Conservation (phyloP, 2,888 invertebrate species). For the Scelioninae gen. 2 region DNA sequence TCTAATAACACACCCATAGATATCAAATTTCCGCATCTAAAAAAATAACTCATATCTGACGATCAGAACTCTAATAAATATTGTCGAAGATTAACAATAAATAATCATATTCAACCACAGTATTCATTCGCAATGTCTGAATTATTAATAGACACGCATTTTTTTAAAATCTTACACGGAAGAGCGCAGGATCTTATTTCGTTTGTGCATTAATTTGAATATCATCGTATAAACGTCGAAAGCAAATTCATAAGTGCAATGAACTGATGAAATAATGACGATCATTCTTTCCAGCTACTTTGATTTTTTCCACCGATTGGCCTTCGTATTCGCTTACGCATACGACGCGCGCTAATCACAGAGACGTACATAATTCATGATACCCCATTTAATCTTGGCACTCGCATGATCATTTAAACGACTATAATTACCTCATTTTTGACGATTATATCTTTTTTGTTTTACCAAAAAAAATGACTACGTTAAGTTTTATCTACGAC, state of each 20-base stretch:
- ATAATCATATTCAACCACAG: conserved; percentile 33
- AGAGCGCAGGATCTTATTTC: conserved; percentile 43
- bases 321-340: conserved; percentile 38
- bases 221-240: conserved; percentile 40
- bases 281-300: conserved; percentile 36
- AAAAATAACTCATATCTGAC: conserved; percentile 29
- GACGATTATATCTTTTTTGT: conserved; percentile 43
- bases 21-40: conserved; percentile 43
- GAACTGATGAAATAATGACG: conserved; percentile 40
- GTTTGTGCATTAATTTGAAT: conserved; percentile 45
- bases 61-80: conserved; percentile 39
- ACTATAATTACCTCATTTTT: conserved; percentile 52
- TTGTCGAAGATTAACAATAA: conserved; percentile 30
- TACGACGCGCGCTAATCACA: conserved; percentile 32
- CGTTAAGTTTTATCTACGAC: conserved; percentile 22
- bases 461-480: conserved; percentile 15
- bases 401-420: conserved; percentile 47
- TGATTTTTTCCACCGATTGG: conserved; percentile 30
- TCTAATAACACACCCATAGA: conserved; percentile 40
- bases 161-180: conserved; percentile 29
- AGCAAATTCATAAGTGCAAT: conserved; percentile 39
- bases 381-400: conserved; percentile 28
- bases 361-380: conserved; percentile 46
- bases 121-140: conserved; percentile 21
- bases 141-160: conserved; percentile 40